Evolutionary conservation across 2,113 vertebrate species (phyloP).

Genomic region (Patagioenas fasciata): DNA sequence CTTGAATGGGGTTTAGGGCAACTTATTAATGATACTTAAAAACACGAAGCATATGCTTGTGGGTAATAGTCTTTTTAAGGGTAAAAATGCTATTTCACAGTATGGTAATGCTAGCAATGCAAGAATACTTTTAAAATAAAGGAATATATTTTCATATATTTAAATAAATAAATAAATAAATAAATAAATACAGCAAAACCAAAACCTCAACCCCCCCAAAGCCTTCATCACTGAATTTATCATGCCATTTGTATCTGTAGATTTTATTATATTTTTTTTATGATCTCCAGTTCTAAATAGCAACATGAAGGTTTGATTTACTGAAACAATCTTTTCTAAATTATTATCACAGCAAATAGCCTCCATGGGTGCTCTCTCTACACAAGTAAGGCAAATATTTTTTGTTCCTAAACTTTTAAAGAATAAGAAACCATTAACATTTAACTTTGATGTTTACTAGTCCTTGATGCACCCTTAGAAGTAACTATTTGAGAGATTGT

Average conservation of each 20-base stretch:
- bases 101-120: neutral
- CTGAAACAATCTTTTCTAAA: constrained; percentile 10
- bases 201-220: neutral
- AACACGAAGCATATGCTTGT: constrained; percentile 55
- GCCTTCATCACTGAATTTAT: neutral
- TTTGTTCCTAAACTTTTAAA: neutral
- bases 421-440: neutral
- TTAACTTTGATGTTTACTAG: neutral
- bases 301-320: neutral
- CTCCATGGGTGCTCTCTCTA: neutral
- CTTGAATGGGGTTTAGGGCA: constrained; percentile 31
- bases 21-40: constrained; percentile 46
- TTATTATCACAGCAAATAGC: neutral
- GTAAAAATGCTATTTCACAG: neutral
- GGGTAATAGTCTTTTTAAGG: neutral
- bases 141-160: neutral
- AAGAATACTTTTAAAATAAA: neutral
- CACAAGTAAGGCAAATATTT: neutral
- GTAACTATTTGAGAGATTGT: neutral
- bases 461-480: neutral
- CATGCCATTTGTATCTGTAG: neutral
- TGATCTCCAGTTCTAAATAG: neutral
- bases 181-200: no score
- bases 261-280: neutral
- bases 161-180: neutral